These are phyloP conservation scores for Rafetus swinhoei DNA, from an alignment of 2,113 vertebrate genomes.

Conservation along the genomic window DNA sequence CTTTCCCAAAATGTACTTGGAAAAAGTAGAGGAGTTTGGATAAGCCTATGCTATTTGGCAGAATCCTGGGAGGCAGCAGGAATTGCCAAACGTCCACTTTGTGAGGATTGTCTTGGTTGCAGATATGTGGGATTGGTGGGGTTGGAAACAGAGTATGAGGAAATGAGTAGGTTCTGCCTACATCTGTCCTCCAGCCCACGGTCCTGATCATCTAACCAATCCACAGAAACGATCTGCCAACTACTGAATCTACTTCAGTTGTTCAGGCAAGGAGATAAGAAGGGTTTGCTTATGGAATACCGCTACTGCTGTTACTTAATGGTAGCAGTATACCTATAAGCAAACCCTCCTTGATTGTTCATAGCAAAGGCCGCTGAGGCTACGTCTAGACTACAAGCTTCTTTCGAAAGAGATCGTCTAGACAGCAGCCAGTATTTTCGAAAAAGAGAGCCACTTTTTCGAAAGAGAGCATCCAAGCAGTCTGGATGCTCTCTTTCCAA, in stretches of 20 bases:
- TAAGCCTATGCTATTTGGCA: neutral
- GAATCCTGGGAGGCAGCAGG: neutral
- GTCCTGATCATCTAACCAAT: neutral
- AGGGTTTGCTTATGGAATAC: neutral
- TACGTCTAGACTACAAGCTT: too few species aligned
- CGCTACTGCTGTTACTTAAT: neutral
- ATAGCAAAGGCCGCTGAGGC: too few species aligned
- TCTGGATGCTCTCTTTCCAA: too few species aligned
- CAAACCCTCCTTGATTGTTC: too few species aligned
- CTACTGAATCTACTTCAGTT: neutral
- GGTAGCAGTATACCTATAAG: too few species aligned
- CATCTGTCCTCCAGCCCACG: neutral
- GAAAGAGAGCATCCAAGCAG: too few species aligned
- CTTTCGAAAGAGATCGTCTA: too few species aligned
- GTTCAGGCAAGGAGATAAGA: too few species aligned
- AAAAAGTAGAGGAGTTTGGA: fast-evolving
- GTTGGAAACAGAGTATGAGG: neutral
- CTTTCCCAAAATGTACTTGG: neutral
- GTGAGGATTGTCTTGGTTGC: neutral
- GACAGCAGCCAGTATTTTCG: too few species aligned
- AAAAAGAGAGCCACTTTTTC: too few species aligned
- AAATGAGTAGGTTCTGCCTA: neutral
- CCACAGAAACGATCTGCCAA: neutral
- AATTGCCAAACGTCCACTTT: neutral
- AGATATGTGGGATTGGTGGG: neutral